Evolutionary conservation across 2,888 invertebrate genomes (phyloP).

Genomic region (Lamproptera curius): DNA sequence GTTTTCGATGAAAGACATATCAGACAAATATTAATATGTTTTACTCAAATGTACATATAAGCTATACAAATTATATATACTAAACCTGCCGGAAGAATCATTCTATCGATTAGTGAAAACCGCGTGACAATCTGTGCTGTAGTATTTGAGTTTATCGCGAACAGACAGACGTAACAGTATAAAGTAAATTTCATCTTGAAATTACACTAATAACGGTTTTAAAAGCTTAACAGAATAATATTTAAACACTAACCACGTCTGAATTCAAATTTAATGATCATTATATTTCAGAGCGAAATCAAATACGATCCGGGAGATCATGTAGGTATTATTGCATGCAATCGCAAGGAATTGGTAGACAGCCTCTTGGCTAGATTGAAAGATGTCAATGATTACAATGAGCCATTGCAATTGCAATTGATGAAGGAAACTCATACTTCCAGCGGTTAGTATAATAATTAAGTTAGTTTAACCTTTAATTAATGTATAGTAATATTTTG

Average conservation of each 20-base stretch:
- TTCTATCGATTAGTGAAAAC: not conserved
- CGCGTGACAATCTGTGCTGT: too few relatives aligned
- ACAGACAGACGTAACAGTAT: too few relatives aligned
- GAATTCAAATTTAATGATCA: not conserved
- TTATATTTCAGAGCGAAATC: slow-evolving; percentile 65
- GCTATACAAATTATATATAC: too few relatives aligned
- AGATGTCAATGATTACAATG: slow-evolving; percentile 83
- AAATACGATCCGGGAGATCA: slow-evolving; percentile 95
- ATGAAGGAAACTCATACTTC: slow-evolving; percentile 92
- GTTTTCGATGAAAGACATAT: too few relatives aligned
- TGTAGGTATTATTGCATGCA: slow-evolving; percentile 93
- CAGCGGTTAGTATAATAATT: slow-evolving; percentile 79
- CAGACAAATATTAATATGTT: too few relatives aligned
- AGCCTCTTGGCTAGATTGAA: slow-evolving; percentile 84
- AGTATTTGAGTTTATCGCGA: too few relatives aligned
- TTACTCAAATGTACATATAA: too few relatives aligned
- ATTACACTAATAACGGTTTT: too few relatives aligned
- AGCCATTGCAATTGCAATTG: slow-evolving; percentile 86
- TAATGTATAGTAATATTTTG: too few relatives aligned
- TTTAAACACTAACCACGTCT: too few relatives aligned
- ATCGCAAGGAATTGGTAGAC: slow-evolving; percentile 87
- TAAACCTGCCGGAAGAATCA: too few relatives aligned
- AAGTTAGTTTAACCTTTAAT: not conserved
- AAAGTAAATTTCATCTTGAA: not conserved
- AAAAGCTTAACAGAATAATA: too few relatives aligned